These are phyloP conservation scores for Nephrotoma guestfalica DNA, from an alignment of 2,888 invertebrate species.

Conservation along the genomic window DNA sequence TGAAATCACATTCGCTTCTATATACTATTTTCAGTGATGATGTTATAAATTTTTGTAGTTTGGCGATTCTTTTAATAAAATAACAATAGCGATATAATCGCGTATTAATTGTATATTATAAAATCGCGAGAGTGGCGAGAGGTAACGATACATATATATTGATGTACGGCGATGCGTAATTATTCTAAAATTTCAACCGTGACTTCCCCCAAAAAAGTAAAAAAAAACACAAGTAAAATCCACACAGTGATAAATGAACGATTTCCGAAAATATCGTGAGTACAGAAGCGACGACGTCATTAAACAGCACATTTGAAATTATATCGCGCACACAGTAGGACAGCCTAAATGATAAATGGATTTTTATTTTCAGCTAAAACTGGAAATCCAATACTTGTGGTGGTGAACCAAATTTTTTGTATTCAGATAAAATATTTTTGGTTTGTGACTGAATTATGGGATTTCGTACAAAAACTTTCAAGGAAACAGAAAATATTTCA, in stretches of 20 bases:
- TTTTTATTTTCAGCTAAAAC: background rate
- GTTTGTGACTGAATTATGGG: background rate
- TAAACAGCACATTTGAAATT: background rate
- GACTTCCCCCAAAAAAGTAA: background rate
- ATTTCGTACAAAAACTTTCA: background rate
- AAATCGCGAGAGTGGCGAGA: background rate
- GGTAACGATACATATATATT: too few species aligned
- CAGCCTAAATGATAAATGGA: background rate
- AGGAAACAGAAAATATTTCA: background rate
- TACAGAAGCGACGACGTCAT: background rate
- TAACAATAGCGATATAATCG: background rate
- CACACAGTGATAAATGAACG: background rate
- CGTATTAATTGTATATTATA: background rate
- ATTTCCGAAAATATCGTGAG: background rate
- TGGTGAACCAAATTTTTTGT: background rate
- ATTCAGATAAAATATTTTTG: background rate
- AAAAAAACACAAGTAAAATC: background rate
- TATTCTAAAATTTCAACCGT: background rate
- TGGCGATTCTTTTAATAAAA: background rate
- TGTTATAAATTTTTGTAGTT: background rate
- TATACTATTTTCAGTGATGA: background rate
- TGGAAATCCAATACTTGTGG: background rate
- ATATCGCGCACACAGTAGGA: background rate
- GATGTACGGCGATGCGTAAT: background rate
- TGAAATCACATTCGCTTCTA: background rate